A percentile compares a stretch with the other conserved stretches of the same genome.
These are phyloP conservation scores for Cassiopea andromeda DNA, from an alignment of 30 jellyfish, hydroid and myxozoan species.

Conservation along the genomic window DNA sequence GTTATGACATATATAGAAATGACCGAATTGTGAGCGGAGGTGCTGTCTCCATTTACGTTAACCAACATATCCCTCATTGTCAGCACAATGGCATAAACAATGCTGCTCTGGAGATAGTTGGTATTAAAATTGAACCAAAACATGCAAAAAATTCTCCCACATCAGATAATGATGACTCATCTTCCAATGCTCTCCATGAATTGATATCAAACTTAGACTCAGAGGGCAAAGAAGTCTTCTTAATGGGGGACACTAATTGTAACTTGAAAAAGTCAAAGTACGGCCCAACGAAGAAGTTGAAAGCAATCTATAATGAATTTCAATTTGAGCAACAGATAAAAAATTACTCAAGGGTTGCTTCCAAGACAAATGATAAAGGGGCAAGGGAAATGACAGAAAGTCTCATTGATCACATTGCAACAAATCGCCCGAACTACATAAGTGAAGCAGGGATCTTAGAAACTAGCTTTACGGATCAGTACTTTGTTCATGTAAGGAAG, in stretches of 20 bases:
- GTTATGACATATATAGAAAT: conserved; percentile 32
- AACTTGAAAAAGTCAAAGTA: conserved; percentile 26
- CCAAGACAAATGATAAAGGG: conserved; percentile 30
- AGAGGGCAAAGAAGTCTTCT: conserved; percentile 31
- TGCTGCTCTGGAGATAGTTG: conserved; percentile 25
- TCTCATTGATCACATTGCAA: conserved; percentile 49
- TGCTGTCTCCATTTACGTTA: conserved; percentile 31
- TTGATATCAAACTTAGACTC: conserved; percentile 31
- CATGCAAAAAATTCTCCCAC: conserved; percentile 50
- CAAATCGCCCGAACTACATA: conserved; percentile 35
- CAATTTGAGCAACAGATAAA: conserved; percentile 32
- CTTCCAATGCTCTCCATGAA: conserved; percentile 28
- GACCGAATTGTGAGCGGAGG: conserved; percentile 39
- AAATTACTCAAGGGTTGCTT: conserved; percentile 39
- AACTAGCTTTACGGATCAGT: conserved; percentile 32
- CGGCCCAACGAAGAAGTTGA: conserved; percentile 45
- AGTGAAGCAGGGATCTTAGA: conserved; percentile 22
- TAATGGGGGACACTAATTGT: conserved; percentile 54
- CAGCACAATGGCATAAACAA: conserved; percentile 16
- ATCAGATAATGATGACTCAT: conserved; percentile 17
- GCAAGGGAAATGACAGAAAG: conserved; percentile 31
- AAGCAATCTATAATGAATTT: conserved; percentile 28
- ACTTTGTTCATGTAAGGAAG: not conserved
- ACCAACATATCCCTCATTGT: conserved; percentile 15
- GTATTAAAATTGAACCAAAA: conserved; percentile 31